Base-by-base conservation (phyloP, 2,888 invertebrate genomes). In the Drosophila quasianomalipes region DNA sequence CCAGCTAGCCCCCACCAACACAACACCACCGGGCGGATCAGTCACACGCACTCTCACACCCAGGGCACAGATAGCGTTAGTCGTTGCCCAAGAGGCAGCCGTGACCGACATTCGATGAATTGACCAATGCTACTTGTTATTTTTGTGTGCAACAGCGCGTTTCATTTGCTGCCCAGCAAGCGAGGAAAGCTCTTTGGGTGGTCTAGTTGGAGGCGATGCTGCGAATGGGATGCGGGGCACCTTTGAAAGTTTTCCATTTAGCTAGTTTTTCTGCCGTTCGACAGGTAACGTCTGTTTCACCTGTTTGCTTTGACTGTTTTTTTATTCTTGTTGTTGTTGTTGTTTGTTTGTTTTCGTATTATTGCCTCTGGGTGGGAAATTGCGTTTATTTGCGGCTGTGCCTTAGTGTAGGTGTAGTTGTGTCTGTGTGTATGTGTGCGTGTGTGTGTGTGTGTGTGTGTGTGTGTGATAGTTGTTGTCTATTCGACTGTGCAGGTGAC, bases 81-180 rank as follows among this genome's bases (percentile, higher is more conserved):
- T 33, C 14, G 49, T n/a, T 75, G 66, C 63, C 68, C 87, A 52
- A 67, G 64, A 62, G 81, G 74, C 74, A 79, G 73, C 81, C 85
- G 70, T 85, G 89, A 89, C 85, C 87, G 86, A 87, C 85, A 86
- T 89, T 89, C 86, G 86, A 87, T 83, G 87, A 83, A 89, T 86
- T 87, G 86, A 89, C 87, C 89, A 85, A 85, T 80, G 87, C 81
- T 77, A 74, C 87, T 87, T 86, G 85, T 86, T 89, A 86, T 89
- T 85, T 89, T 81, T 81, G 89, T 89, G 89, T 87, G 89, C 85
- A 87, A 75, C 87, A 89, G 89, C 76, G 81, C 89, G 83, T 81
- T 89, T 87, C 80, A 82, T 81, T 89, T 70, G 86, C 81, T 72
- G 64, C 61, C 53, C 31, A 54, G 61, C 31, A 2, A 39, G 39